These are phyloP conservation scores for Rhynchopsitta pachyrhyncha DNA, from an alignment of 2,113 vertebrate species.

Conservation along the genomic window DNA sequence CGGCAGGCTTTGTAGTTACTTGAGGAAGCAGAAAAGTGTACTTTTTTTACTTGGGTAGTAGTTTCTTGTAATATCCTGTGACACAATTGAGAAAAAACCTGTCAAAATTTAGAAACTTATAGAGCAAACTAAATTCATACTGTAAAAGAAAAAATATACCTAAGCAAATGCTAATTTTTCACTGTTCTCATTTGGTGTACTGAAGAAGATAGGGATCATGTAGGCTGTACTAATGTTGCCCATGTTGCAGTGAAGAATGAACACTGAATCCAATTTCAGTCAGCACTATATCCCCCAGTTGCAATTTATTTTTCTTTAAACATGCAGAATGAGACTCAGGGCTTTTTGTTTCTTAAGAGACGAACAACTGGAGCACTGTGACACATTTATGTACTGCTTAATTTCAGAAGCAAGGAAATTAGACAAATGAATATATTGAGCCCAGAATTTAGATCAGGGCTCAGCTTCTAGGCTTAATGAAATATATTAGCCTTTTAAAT, in stretches of 20 bases:
- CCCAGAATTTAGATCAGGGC: conserved; percentile 47
- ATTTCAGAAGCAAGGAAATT: conserved; percentile 64
- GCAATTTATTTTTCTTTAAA: conserved; percentile 61
- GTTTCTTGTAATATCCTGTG: not conserved
- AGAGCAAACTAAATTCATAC: not conserved
- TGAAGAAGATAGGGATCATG: not conserved
- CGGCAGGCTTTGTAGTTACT: not conserved
- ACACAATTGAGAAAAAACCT: not conserved
- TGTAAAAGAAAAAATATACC: not conserved
- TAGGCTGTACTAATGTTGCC: not conserved
- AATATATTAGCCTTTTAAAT: conserved; percentile 38
- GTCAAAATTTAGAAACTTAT: not conserved
- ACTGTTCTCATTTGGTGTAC: not conserved
- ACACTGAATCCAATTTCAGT: not conserved
- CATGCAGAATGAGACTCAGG: not conserved
- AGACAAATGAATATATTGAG: conserved; percentile 55
- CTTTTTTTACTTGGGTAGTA: not conserved
- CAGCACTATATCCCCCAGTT: not conserved
- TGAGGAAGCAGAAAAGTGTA: not conserved
- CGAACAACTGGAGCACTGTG: conserved; percentile 49
- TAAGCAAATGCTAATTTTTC: not conserved
- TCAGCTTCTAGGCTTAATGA: conserved; percentile 53
- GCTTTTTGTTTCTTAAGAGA: conserved; percentile 56
- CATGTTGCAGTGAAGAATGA: not conserved
- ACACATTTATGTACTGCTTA: conserved; percentile 66